Evolutionary conservation across 2,113 vertebrate genomes (phyloP), one percentile per base, ranked within the genome.

Genomic region (Ploceus nigricollis): DNA sequence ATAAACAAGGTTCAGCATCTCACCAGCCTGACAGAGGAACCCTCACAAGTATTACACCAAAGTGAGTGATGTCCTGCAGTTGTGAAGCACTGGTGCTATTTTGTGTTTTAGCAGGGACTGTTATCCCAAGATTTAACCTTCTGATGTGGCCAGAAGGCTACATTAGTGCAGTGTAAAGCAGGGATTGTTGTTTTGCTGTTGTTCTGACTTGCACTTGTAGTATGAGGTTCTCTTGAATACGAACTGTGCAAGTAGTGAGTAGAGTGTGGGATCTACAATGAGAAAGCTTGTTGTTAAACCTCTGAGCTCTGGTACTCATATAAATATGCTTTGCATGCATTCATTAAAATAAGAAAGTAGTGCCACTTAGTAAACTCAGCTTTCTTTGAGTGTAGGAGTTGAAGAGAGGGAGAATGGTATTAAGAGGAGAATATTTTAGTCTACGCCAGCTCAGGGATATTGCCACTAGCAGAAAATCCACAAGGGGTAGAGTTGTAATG

Each of bases 401-500:
- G 60, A 56, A 68, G 83, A 96, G 80, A 82, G 70, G 73, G 82
- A 87, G 61, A 93, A 80, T 44, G 37, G 86, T 92, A 94, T 96
- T 92, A 94, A 90, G 79, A 90, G 72, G 31, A 81, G 86, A 95
- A 92, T 94, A 90, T 95, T 94, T 96, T 79, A 78, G 69, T 87
- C 86, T 81, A 23, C 0, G 30, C 90, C 88, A 90, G 90, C 95
- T 93, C 92, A 86, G 68, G 90, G 92, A 93, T 93, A 86, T 95
- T 94, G 95, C 96, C 96, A 97, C 88, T 51, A 96, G 94, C 92
- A 92, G 82, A 92, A 96, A 96, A 94, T 94, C 93, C 92, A 88
- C 82, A 92, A 96, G 96, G 93, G 90, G 88, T 93, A 96, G 85
- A 86, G 68, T 70, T 90, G 90, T 93, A 96, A 94, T 88, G 94